Base-by-base conservation (phyloP, 2,888 invertebrate species). In the Stenodera caucasica region DNA sequence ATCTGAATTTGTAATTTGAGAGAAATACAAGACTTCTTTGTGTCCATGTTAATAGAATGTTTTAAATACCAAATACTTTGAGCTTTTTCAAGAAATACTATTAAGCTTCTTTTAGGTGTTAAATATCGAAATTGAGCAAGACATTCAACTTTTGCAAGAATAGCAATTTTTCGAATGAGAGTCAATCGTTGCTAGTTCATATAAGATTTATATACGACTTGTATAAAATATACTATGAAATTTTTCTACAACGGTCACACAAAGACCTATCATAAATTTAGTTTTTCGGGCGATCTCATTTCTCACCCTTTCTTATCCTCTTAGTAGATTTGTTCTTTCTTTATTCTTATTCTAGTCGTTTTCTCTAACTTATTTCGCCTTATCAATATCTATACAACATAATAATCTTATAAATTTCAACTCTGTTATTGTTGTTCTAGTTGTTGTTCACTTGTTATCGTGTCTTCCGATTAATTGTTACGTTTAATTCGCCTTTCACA, bases 401-500 rank as follows among this genome's bases (percentile, higher is more conserved):
- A 30, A 30, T 6, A 2, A 26, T 2, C 7, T 7, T 30, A 30
- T 30, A 30, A 6, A 7, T 40, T 40, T 40, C 6, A 40, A 40
- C 9, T 9, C 37, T 37, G 5, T n/a, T n/a, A 15, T 37, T 35
- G 37, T 32, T 32, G 32, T 32, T 32, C 11, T 1, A 12, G 33
- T 40, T 40, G 18, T 18, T 40, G 40, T 52, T 33, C 52, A 32
- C 7, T 52, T 29, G 14, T 30, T 52, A 52, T 52, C 52, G 52
- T 52, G 40, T 50, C 52, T 33, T 52, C 52, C 52, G 30, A 52
- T 52, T 52, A 52, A 52, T 52, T 30, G 52, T 52, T 26, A 30
- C 52, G 30, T 52, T 52, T 52, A 52, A 52, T 52, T 30, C 33
- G 32, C 15, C 52, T 40, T 40, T 40, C 18, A 33, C 33, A 26